These are phyloP conservation scores for Halictus ligatus DNA, from an alignment of 2,888 invertebrate species.

Conservation along the genomic window DNA sequence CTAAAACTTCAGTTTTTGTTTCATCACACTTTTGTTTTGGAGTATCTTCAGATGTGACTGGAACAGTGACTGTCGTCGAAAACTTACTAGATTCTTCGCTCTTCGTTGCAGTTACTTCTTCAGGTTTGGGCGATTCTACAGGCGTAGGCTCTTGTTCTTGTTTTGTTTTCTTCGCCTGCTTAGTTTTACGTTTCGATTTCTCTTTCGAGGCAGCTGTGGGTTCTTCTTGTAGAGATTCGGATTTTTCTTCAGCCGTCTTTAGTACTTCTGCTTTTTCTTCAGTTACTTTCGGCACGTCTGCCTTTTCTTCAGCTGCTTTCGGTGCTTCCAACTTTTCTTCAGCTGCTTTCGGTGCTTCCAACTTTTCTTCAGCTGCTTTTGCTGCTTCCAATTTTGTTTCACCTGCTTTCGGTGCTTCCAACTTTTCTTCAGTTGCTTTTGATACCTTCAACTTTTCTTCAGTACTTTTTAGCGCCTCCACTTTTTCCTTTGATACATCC, in stretches of 20 bases:
- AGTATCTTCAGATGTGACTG: not conserved
- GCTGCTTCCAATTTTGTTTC: not conserved
- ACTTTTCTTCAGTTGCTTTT: not conserved
- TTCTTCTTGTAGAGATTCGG: constrained; percentile 14
- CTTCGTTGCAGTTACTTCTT: not conserved
- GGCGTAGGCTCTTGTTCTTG: constrained; percentile 10
- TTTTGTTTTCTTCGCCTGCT: constrained; percentile 34
- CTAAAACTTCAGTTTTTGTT: not conserved
- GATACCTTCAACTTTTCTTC: not conserved
- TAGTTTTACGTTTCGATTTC: constrained; percentile 38
- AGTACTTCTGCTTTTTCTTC: constrained; percentile 14
- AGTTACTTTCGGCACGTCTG: not conserved
- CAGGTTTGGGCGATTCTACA: not conserved
- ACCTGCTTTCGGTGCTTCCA: not conserved
- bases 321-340: not conserved
- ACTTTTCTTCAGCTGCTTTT: not conserved
- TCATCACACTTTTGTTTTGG: not conserved
- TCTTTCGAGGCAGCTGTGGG: constrained; percentile 11
- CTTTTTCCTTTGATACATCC: not conserved
- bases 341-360: not conserved
- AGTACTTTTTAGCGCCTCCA: not conserved
- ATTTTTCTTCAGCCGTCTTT: not conserved
- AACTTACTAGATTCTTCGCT: not conserved
- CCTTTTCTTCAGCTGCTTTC: no score
- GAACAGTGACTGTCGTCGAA: not conserved